phyloP scores from a whole-genome alignment of 2,797 vertebrate genomes.

The Furcifer pardalis region DNA sequence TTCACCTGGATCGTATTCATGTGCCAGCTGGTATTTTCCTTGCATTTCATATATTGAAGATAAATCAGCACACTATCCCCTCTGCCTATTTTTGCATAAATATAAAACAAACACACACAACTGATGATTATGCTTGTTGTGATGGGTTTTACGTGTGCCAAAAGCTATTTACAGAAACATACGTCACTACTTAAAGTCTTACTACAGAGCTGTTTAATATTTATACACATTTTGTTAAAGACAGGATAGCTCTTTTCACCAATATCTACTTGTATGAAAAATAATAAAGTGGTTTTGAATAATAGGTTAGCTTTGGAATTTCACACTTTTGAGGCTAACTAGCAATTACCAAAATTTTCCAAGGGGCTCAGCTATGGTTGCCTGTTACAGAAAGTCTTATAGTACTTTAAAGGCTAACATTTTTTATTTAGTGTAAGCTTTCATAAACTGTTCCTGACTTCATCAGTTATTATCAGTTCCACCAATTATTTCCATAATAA shows the following conservation, averaged over 20 bases:
- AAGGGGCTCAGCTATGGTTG: no score
- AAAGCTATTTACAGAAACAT: background rate
- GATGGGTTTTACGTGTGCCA: background rate
- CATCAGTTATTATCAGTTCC: background rate
- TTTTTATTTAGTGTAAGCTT: no score
- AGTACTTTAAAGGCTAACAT: no score
- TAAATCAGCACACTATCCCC: conserved; percentile 55
- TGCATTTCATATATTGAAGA: conserved; percentile 44
- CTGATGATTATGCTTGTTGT: conserved; percentile 33
- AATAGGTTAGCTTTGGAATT: background rate
- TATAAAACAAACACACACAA: conserved; percentile 61
- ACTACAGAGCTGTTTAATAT: background rate
- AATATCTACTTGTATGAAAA: background rate
- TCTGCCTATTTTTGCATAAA: conserved; percentile 55
- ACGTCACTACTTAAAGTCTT: background rate
- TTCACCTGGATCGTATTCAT: conserved; percentile 54
- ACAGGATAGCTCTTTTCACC: background rate
- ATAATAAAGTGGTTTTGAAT: background rate
- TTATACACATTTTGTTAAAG: no score
- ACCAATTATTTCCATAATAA: background rate
- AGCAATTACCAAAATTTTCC: background rate
- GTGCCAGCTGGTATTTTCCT: conserved; percentile 66
- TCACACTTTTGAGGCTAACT: background rate
- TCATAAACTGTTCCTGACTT: no score
- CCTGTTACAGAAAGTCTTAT: no score